phyloP scores from a whole-genome alignment of 2,797 vertebrate species.

The Melanotaenia trifasciata region DNA sequence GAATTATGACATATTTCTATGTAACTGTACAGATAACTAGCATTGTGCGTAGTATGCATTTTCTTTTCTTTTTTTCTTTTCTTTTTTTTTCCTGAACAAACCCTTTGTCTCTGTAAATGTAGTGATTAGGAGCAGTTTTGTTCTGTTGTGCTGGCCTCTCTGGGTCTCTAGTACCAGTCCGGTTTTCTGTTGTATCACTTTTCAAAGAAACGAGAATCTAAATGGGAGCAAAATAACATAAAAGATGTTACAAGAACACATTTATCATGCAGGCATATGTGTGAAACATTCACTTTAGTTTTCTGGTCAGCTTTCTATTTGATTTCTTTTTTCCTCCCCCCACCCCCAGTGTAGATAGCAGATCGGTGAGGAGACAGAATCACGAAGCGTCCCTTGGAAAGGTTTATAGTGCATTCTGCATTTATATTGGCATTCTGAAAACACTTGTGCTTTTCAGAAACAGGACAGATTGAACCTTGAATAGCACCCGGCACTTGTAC shows the following conservation, averaged over 20 bases:
- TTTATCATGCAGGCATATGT: slow-evolving; percentile 75
- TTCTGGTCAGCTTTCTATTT: slow-evolving; percentile 73
- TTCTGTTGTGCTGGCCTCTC: slow-evolving; percentile 93
- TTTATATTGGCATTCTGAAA: slow-evolving; percentile 62
- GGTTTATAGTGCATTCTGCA: slow-evolving; percentile 55
- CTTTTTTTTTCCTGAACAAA: slow-evolving; percentile 87
- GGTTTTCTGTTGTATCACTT: slow-evolving; percentile 72
- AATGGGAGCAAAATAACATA: slow-evolving; percentile 73
- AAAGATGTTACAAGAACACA: slow-evolving; percentile 71
- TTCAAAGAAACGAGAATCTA: slow-evolving; percentile 73
- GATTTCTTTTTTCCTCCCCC: slow-evolving; percentile 56
- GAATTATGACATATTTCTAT: slow-evolving; percentile 94
- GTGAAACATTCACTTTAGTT: slow-evolving; percentile 83
- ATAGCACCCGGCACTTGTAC: slow-evolving; percentile 82
- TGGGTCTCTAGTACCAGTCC: slow-evolving; percentile 88
- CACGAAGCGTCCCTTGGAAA: slow-evolving; percentile 49
- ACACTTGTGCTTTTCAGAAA: slow-evolving; percentile 69
- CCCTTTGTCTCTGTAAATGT: slow-evolving; percentile 94
- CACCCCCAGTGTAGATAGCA: slow-evolving; percentile 74
- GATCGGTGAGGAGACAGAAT: slow-evolving; percentile 52
- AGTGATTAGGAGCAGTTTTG: slow-evolving; percentile 88
- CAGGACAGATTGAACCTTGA: slow-evolving; percentile 68
- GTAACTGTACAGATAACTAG: slow-evolving; percentile 99
- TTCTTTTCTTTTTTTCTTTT: slow-evolving; percentile 10
- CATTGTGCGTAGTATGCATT: slow-evolving; percentile 96